These are phyloP conservation scores for Aethes cnicana DNA, from an alignment of 2,888 invertebrate genomes.

Conservation along the genomic window DNA sequence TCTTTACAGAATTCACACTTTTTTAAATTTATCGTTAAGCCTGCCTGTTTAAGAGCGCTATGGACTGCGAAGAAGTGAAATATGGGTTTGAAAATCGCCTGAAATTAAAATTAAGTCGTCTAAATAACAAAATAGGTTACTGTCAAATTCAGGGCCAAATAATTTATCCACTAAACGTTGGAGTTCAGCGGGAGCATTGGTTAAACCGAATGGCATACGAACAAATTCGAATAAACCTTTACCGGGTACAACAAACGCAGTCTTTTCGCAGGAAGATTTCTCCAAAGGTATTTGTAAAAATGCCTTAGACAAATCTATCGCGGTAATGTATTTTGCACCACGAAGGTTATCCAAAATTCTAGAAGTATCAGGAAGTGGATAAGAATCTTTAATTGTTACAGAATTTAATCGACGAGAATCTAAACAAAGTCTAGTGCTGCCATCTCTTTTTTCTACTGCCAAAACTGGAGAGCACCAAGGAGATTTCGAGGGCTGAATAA, in stretches of 20 bases:
- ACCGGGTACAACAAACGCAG: not conserved
- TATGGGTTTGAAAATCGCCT: not conserved
- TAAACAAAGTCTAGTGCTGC: slow-evolving; percentile 3
- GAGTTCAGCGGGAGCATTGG: slow-evolving; percentile 5
- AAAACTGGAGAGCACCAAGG: slow-evolving; percentile 7
- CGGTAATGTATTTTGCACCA: not conserved
- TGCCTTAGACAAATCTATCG: slow-evolving; percentile 10
- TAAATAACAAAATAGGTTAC: slow-evolving; percentile 17
- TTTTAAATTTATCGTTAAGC: slow-evolving; percentile 30
- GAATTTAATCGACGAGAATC: slow-evolving; percentile 4
- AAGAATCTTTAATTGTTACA: slow-evolving; percentile 12
- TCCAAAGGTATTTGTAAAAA: slow-evolving; percentile 1
- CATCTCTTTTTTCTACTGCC: not conserved
- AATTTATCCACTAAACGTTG: slow-evolving; percentile 9
- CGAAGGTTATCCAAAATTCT: slow-evolving; percentile 7
- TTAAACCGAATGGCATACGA: slow-evolving; percentile 4
- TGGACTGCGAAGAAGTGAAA: not conserved
- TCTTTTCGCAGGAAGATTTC: not conserved
- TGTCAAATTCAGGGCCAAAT: slow-evolving; percentile 15
- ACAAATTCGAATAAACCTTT: slow-evolving; percentile 3
- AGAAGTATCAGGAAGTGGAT: slow-evolving; percentile 8
- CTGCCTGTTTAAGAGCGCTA: slow-evolving; percentile 14
- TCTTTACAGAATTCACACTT: slow-evolving; percentile 31
- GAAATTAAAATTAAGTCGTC: slow-evolving; percentile 29
- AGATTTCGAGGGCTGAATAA: slow-evolving; percentile 1